Evolutionary conservation across 1,140 invertebrate species (phyloP), one percentile per base, ranked within the genome.

Genomic region (Asobara japonica): DNA sequence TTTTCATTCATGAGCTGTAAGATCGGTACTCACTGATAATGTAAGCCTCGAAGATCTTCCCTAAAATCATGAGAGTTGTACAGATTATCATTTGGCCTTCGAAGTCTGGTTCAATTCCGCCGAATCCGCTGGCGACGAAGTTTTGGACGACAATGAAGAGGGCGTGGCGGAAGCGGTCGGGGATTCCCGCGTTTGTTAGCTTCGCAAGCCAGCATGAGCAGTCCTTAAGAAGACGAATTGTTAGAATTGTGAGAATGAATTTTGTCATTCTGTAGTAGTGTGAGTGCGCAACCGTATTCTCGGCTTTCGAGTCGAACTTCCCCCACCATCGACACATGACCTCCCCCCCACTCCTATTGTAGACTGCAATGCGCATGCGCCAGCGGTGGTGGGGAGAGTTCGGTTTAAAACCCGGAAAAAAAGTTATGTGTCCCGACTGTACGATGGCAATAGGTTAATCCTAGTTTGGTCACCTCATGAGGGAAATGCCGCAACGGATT

Each of bases 101-200:
- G 2, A 72, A 78, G 41, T 67, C 20, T 0, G 83, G 80, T 25
- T 75, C 18, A 0, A 80, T 79, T 11, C 69, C 31, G 0, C 84
- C 84, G 8, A 80, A 86, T 69, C 83, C 83, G 61, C 76, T 82
- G 0, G 75, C 78, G 5, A 80, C 75, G 22, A 87, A 78, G 69
- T 87, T 84, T 69, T 85, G 78, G 7, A 86, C 30, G 3, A 85
- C 83, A 5, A 86, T 82, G 45, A 82, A 84, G 3, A 84, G 65
- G 0, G 83, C 76, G n/a, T 76, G 76, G 48, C 77, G 76, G 11
- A 84, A 84, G 61, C 74, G 75, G n/a, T 69, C 48, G 0, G 10
- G 0, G 20, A 82, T 77, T 8, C 38, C 65, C n/a, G 56, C 29
- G 1, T 65, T 69, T 20, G 75, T 67, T 0, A 78, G 25, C 25